Evolutionary conservation across 2,113 vertebrate genomes (phyloP).

Genomic region (Rana temporaria): DNA sequence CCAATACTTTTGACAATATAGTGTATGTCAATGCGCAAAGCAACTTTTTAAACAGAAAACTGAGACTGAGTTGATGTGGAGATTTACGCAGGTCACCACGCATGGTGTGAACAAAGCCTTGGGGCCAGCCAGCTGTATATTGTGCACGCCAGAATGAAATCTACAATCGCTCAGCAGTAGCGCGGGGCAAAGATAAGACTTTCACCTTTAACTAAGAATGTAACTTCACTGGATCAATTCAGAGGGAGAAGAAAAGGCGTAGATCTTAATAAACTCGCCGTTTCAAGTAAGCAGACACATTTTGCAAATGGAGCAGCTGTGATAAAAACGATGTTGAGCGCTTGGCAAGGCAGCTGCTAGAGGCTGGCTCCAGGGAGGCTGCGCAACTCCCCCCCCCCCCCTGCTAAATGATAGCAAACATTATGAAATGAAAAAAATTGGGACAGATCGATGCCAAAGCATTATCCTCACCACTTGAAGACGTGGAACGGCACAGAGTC

Average conservation of each 20-base stretch:
- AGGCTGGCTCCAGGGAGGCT: neutral
- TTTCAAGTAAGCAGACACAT: neutral
- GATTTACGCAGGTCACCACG: too few relatives aligned
- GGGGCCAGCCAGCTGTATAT: too few relatives aligned
- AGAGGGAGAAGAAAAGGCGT: neutral
- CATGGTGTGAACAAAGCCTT: too few relatives aligned
- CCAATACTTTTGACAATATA: too few relatives aligned
- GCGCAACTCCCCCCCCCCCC: conserved; percentile 10
- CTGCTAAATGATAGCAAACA: conserved; percentile 28
- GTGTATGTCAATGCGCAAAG: too few relatives aligned
- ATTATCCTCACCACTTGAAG: neutral
- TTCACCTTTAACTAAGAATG: too few relatives aligned
- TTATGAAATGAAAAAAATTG: neutral
- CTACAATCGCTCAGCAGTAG: too few relatives aligned
- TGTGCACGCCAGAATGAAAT: too few relatives aligned
- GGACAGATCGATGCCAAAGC: neutral
- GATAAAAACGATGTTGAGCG: neutral
- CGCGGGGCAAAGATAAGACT: too few relatives aligned
- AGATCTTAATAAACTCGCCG: neutral
- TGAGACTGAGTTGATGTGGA: too few relatives aligned
- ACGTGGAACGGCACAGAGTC: neutral
- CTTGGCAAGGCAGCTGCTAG: neutral
- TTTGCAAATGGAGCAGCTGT: conserved; percentile 29
- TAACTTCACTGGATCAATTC: too few relatives aligned
- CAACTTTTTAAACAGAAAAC: too few relatives aligned